Percentiles rank a stretch among this genome's conserved stretches.
Conservation (phyloP, 2,797 vertebrate species). For the Cynopterus sphinx region DNA sequence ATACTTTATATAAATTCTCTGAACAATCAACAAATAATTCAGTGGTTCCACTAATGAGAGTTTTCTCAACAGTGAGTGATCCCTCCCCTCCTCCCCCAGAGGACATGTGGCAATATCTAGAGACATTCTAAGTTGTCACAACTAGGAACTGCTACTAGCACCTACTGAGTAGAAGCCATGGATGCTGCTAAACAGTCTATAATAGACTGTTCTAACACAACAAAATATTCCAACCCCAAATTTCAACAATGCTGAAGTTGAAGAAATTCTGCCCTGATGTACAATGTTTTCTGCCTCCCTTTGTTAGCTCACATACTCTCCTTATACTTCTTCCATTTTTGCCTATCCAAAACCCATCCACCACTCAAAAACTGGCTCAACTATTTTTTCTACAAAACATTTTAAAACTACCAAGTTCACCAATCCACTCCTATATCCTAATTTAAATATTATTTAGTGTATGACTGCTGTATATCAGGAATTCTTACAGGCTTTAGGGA, state of each 20-base stretch:
- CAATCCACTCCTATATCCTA: neutral
- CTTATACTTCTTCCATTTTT: neutral
- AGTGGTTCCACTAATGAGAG: neutral
- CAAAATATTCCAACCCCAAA: neutral
- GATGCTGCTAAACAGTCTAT: neutral
- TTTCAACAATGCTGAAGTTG: neutral
- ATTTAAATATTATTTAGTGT: neutral
- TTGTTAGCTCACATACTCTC: neutral
- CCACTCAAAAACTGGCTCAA: neutral
- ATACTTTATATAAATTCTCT: neutral
- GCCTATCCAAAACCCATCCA: neutral
- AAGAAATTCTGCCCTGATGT: neutral
- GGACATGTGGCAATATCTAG: neutral
- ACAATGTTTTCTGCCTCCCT: neutral
- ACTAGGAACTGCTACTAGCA: neutral
- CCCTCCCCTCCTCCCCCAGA: neutral
- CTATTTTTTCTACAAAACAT: neutral
- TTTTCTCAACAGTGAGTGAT: neutral
- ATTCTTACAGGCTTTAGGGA: neutral
- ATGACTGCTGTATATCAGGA: neutral
- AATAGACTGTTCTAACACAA: neutral
- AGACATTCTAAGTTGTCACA: neutral
- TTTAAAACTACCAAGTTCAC: neutral
- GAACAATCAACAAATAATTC: constrained; percentile 10
- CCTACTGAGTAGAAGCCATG: neutral